phyloP scores from a whole-genome alignment of 2,888 invertebrate species.

The Tuta absoluta region DNA sequence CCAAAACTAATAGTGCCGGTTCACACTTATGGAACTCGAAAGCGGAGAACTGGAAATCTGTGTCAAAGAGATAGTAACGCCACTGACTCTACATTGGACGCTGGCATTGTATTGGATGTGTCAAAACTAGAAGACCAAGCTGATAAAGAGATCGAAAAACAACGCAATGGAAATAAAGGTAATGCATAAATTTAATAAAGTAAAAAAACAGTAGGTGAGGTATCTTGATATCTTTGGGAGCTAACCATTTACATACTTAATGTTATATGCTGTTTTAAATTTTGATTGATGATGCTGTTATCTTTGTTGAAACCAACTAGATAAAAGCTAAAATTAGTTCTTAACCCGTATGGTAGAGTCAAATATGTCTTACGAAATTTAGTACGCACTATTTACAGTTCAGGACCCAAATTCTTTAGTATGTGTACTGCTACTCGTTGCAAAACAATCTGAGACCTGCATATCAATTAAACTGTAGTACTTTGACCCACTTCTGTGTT shows the following conservation, averaged over 20 bases:
- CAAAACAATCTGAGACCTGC: conserved; percentile 57
- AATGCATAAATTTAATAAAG: conserved; percentile 37
- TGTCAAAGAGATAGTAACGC: conserved; percentile 74
- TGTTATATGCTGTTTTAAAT: neutral
- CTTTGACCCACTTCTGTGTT: conserved; percentile 57
- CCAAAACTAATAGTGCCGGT: conserved; percentile 93
- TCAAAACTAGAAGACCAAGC: conserved; percentile 57
- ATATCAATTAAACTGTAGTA: conserved; percentile 64
- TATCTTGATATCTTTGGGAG: neutral
- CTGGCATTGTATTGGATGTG: conserved; percentile 71
- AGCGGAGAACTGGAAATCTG: conserved; percentile 90
- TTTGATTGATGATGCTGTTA: neutral
- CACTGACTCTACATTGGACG: conserved; percentile 68
- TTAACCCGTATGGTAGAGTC: neutral
- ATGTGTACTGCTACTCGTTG: conserved; percentile 47
- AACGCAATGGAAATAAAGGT: conserved; percentile 64
- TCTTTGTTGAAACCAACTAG: neutral
- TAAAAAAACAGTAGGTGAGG: neutral
- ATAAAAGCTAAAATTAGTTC: neutral
- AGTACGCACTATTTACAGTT: conserved; percentile 44
- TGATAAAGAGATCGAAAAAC: conserved; percentile 47
- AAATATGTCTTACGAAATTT: conserved; percentile 41
- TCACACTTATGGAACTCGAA: conserved; percentile 91
- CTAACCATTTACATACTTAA: neutral
- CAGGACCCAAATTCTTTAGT: conserved; percentile 45